These are phyloP conservation scores for Psephotus haematonotus DNA, from an alignment of 2,113 vertebrate species.

Conservation along the genomic window DNA sequence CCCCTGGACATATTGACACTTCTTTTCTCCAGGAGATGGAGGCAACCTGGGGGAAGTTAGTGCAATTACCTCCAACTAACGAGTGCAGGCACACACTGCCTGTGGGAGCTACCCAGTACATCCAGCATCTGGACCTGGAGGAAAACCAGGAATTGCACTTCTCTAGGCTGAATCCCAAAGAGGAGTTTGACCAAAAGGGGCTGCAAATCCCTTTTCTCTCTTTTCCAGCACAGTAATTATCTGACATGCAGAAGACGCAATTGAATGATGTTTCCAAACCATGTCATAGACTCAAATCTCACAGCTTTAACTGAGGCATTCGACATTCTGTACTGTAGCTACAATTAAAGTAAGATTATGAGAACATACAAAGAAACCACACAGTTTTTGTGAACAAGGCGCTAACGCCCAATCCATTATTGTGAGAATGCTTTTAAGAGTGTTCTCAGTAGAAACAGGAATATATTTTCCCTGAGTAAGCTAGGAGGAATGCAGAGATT, in stretches of 20 bases:
- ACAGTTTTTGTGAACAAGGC: not conserved
- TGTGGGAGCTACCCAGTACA: not conserved
- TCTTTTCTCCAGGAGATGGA: not conserved
- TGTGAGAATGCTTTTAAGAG: constrained; percentile 16
- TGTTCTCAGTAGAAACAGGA: constrained; percentile 8
- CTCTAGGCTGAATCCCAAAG: not conserved
- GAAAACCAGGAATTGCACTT: not conserved
- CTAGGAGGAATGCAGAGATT: not conserved
- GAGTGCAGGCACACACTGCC: not conserved
- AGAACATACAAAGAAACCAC: constrained; percentile 20
- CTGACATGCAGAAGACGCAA: not conserved
- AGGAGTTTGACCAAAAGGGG: not conserved
- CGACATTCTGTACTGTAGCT: not conserved
- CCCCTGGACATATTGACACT: not conserved
- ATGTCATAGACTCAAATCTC: not conserved
- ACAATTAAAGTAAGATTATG: constrained; percentile 6
- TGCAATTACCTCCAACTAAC: not conserved
- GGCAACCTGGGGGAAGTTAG: not conserved
- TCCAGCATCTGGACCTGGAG: not conserved
- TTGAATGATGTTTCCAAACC: not conserved
- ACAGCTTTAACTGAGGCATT: not conserved
- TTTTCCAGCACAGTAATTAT: not conserved
- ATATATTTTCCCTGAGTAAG: constrained; percentile 17
- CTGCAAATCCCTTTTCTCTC: not conserved
- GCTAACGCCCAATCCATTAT: not conserved